A percentile compares a stretch with the other conserved stretches of the same genome.
These are phyloP conservation scores for Leptinotarsa undecemlineata DNA, from an alignment of 1,140 invertebrate species.

Conservation along the genomic window DNA sequence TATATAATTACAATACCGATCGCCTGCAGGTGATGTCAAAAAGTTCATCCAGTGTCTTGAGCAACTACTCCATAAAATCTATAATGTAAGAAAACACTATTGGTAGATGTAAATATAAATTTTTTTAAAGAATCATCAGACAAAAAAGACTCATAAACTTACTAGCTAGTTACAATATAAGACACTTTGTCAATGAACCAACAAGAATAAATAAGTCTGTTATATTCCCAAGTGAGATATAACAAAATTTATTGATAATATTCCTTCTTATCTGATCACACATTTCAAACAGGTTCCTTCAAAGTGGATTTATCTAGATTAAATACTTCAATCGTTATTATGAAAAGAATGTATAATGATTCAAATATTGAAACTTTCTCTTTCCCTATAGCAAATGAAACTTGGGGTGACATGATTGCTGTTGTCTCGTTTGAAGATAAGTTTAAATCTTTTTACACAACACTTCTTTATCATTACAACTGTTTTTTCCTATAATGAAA, in stretches of 20 bases:
- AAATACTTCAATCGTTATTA: constrained; percentile 8
- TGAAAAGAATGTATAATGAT: constrained; percentile 15
- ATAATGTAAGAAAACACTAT: background rate
- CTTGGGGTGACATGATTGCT: background rate
- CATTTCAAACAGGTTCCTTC: constrained; percentile 9
- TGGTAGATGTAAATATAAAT: background rate
- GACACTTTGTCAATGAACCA: constrained; percentile 13
- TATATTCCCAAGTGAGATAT: too few species aligned
- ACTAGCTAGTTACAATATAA: constrained; percentile 15
- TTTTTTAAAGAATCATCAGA: background rate
- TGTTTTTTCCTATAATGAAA: too few species aligned
- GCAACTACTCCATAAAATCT: constrained; percentile 8
- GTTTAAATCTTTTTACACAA: too few species aligned
- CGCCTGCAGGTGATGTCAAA: constrained; percentile 1
- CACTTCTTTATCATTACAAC: too few species aligned
- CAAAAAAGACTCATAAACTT: background rate
- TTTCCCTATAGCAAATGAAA: constrained; percentile 12
- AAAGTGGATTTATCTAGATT: constrained; percentile 1
- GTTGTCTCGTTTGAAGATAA: too few species aligned
- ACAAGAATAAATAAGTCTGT: constrained; percentile 2
- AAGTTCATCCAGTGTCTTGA: constrained; percentile 6
- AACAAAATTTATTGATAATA: constrained; percentile 12
- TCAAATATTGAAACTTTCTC: constrained; percentile 15
- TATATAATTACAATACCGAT: background rate
- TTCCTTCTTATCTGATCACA: constrained; percentile 11